These are phyloP conservation scores for Hylaeus anthracinus DNA, from an alignment of 1,140 invertebrate species.

Conservation along the genomic window DNA sequence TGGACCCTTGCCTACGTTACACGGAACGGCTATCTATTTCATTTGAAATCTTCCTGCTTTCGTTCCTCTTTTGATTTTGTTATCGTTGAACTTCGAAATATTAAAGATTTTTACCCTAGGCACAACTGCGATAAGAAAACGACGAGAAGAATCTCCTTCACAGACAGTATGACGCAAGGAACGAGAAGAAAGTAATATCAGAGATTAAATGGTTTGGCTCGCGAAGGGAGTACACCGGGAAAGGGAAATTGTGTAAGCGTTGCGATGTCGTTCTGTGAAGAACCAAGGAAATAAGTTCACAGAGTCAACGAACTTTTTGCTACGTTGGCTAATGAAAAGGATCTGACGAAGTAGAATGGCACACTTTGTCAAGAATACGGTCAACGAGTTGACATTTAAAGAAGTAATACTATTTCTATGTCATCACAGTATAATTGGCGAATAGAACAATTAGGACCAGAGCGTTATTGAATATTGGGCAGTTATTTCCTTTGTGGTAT, in stretches of 20 bases:
- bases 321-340: constrained; percentile 30
- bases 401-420: neutral
- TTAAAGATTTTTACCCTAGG: neutral
- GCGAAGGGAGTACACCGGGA: neutral
- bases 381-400: neutral
- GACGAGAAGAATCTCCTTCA: neutral
- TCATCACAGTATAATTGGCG: no score
- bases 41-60: neutral
- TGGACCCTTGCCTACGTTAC: constrained; percentile 23
- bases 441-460: no score
- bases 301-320: constrained; percentile 1
- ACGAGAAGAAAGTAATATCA: constrained; percentile 37
- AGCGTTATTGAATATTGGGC: no score
- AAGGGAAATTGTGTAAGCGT: constrained; percentile 27
- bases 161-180: neutral
- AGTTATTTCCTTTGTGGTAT: no score
- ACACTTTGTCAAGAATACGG: no score
- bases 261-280: constrained; percentile 1
- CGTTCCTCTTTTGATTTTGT: neutral
- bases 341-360: neutral
- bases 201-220: constrained; percentile 27
- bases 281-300: constrained; percentile 3
- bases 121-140: neutral
- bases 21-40: neutral
- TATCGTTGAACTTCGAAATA: neutral